A percentile compares a stretch with the other conserved stretches of the same genome.
phyloP scores from a whole-genome alignment of 2,797 vertebrate genomes.

The Oceanodroma leucorhoa region DNA sequence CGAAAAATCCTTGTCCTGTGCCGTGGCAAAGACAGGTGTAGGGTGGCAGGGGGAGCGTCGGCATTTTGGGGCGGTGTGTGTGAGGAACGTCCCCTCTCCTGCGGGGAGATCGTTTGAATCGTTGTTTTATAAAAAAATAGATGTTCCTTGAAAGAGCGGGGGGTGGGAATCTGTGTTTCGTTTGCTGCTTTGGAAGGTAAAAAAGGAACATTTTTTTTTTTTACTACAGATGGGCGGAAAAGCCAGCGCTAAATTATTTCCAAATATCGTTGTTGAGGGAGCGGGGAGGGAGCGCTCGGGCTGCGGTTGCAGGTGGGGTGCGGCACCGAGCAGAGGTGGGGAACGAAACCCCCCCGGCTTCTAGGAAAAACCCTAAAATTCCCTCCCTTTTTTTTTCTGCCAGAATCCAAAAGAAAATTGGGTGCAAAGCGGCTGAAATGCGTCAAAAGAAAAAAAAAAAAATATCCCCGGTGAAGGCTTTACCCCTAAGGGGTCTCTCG shows the following conservation, averaged over 20 bases:
- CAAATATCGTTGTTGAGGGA: neutral
- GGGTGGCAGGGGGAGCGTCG: neutral
- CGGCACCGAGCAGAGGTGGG: neutral
- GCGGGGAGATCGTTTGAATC: neutral
- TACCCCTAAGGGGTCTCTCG: neutral
- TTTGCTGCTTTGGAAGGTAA: neutral
- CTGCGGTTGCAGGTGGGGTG: neutral
- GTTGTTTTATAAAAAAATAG: neutral
- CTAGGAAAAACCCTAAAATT: neutral
- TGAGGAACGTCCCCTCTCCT: neutral
- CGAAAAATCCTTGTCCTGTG: neutral
- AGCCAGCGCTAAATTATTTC: neutral
- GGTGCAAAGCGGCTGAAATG: neutral
- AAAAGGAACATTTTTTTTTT: neutral
- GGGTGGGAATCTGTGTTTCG: neutral
- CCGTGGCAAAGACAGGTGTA: neutral
- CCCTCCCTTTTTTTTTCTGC: fast-evolving
- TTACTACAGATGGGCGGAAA: neutral
- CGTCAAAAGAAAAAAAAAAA: fast-evolving
- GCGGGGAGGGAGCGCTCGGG: neutral
- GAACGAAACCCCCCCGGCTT: fast-evolving
- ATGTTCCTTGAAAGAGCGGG: neutral
- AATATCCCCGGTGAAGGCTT: neutral
- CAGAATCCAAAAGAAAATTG: neutral
- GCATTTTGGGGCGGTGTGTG: neutral